Percentiles rank a stretch among this genome's conserved stretches.
Conservation (phyloP, 2,888 invertebrate genomes). For the Apotomis turbidana region DNA sequence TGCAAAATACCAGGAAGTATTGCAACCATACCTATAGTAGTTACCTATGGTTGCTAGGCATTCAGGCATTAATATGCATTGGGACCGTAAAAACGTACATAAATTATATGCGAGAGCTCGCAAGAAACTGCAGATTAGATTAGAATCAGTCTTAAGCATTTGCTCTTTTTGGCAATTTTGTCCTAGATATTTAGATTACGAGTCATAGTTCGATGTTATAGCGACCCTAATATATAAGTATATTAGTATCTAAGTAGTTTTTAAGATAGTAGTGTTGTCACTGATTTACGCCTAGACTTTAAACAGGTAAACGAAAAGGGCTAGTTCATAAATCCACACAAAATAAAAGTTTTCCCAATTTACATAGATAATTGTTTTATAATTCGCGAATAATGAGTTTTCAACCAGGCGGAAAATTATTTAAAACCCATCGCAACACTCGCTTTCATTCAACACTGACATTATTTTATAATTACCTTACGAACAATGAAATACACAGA, state of each 20-base stretch:
- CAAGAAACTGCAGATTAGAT: conserved; percentile 4
- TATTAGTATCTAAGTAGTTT: too few species aligned
- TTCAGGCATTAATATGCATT: conserved; percentile 72
- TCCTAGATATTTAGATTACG: background rate
- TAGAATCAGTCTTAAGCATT: background rate
- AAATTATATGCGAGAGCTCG: conserved; percentile 2
- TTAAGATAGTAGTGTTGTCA: too few species aligned
- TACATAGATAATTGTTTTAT: background rate
- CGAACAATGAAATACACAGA: conserved; percentile 31
- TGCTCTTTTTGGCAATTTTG: background rate
- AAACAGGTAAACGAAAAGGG: background rate
- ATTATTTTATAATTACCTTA: conserved; percentile 3
- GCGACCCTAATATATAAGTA: background rate
- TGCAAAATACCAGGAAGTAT: conserved; percentile 66
- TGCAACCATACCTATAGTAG: conserved; percentile 63
- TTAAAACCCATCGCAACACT: background rate
- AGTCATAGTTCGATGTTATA: background rate
- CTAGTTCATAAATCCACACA: background rate
- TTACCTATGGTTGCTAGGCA: conserved; percentile 63
- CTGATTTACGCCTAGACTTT: too few species aligned
- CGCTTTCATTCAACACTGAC: conserved; percentile 13
- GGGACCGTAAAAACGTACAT: conserved; percentile 49
- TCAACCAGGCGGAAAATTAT: conserved; percentile 18
- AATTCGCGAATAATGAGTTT: conserved; percentile 22
- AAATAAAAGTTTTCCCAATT: conserved; percentile 6